These are phyloP conservation scores for Lycaena phlaeas DNA, from an alignment of 2,888 invertebrate genomes.

Conservation along the genomic window DNA sequence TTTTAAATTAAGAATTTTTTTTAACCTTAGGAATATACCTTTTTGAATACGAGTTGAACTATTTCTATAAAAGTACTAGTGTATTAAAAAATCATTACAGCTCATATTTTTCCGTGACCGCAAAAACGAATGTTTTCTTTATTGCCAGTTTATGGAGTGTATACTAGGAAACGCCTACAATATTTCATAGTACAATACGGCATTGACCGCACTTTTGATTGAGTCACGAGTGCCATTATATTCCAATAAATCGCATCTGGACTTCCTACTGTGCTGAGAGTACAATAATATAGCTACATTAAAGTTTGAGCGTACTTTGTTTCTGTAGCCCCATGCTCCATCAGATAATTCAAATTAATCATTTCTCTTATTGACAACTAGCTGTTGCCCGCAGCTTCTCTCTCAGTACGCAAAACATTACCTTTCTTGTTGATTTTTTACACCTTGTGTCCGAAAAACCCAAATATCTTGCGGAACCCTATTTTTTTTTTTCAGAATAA, in stretches of 20 bases:
- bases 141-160: slow-evolving; percentile 19
- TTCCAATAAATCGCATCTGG: slow-evolving; percentile 9
- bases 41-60: no score
- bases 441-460: no score
- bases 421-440: no score
- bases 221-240: slow-evolving; percentile 13
- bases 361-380: no score
- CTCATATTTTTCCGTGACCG: background rate
- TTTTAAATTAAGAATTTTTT: no score
- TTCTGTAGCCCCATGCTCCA: no score
- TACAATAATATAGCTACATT: background rate
- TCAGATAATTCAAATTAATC: no score
- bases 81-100: slow-evolving; percentile 2
- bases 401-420: no score
- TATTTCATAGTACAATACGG: slow-evolving; percentile 42
- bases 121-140: background rate
- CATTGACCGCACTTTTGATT: slow-evolving; percentile 31
- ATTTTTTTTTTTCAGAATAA: no score
- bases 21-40: no score
- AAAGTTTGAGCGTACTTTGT: background rate
- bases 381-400: no score
- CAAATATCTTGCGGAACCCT: no score
- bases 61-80: background rate
- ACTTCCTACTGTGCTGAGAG: slow-evolving; percentile 8
- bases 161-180: slow-evolving; percentile 40